Evolutionary conservation across 2,797 vertebrate species (phyloP), one percentile per base, ranked within the genome.

Genomic region (Octomys mimax): DNA sequence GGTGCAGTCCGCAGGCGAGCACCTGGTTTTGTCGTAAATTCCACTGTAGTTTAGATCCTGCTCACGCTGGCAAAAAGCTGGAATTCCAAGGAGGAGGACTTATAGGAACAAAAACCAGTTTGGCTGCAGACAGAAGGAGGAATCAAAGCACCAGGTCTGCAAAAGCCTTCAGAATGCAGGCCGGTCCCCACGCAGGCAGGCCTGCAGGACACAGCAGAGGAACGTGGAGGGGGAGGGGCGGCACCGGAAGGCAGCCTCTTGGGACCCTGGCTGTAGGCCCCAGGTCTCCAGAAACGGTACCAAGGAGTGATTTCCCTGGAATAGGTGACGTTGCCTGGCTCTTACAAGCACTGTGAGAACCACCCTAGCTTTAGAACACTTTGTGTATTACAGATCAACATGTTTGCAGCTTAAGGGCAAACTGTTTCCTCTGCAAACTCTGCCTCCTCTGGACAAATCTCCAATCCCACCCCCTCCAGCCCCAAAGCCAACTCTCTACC

Each of bases 1-100:
- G 95, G 95, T 52, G 52, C 79, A 66, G 89, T 46, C 89, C 73
- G 77, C 57, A 18, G 80, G 10, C 62, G 66, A 10, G 92, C 59
- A 94, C 96, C 96, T 97, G 97, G 96, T 96, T 97, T 96, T 94
- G 88, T 94, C 62, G 54, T 96, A 94, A 81, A 96, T 92, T 75
- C 61, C 81, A n/a, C 81, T 61, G 77, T 61, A 36, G 52, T 52
- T 83, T 13, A 85, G 94, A 97, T 96, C 85, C 88, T 0, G 1
- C 92, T 92, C 75, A 46, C 92, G 95, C 96, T 97, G 96, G 96
- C 96, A 92, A 89, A 95, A 86, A 92, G 88, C 94, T 97, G 46
- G 68, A 95, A 95, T 97, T 97, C 96, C 91, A 31, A 78, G 42
- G 52, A 95, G 92, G 92, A 92, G 28, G 10, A 96, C 95, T 93